Conservation (phyloP, 1,140 invertebrate species). For the Aphelenchoides fujianensis region DNA sequence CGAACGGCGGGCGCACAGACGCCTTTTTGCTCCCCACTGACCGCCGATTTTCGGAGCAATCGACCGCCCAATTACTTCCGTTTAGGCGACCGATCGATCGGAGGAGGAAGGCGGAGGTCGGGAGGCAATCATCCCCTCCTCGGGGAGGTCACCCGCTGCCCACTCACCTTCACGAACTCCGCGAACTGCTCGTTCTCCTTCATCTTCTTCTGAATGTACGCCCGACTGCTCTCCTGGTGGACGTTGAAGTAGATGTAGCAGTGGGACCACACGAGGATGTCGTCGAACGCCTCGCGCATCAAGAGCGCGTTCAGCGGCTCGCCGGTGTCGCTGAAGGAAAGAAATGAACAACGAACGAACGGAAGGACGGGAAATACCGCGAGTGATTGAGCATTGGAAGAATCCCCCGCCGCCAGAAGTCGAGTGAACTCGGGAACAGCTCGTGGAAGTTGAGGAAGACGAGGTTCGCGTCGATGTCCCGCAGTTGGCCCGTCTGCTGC, state of each 20-base stretch:
- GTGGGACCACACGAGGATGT: slow-evolving; percentile 64
- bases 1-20: too few species aligned
- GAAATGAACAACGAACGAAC: too few species aligned
- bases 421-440: slow-evolving; percentile 37
- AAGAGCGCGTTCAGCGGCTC: slow-evolving; percentile 71
- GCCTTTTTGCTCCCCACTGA: too few species aligned
- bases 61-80: too few species aligned
- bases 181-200: slow-evolving; percentile 82
- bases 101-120: too few species aligned
- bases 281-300: slow-evolving; percentile 71
- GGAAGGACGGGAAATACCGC: too few species aligned
- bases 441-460: slow-evolving; percentile 56
- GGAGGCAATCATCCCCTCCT: too few species aligned
- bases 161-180: slow-evolving; percentile 75
- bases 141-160: too few species aligned
- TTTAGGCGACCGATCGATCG: too few species aligned
- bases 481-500: slow-evolving; percentile 34
- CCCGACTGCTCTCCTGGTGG: slow-evolving; percentile 78
- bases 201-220: slow-evolving; percentile 79
- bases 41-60: too few species aligned
- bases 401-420: slow-evolving; percentile 52
- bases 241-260: slow-evolving; percentile 77
- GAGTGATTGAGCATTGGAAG: slow-evolving; percentile 51
- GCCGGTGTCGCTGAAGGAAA: slow-evolving; percentile 66
- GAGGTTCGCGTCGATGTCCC: slow-evolving; percentile 42